Evolutionary conservation across 2,797 vertebrate species (phyloP).

Genomic region (Martes flavigula): DNA sequence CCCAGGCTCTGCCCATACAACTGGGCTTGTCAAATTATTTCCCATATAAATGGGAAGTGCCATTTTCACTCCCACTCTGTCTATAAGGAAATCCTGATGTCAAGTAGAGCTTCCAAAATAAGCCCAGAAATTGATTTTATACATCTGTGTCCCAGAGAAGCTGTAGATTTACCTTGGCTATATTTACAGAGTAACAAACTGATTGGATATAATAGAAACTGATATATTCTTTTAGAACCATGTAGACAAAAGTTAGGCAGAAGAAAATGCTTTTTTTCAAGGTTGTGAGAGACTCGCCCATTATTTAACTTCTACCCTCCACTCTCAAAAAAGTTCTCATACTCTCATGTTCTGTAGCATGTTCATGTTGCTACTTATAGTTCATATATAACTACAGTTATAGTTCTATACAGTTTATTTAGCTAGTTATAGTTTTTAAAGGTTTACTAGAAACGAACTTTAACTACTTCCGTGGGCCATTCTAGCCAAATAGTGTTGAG

Average conservation of each 20-base stretch:
- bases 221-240: background rate
- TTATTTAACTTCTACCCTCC: background rate
- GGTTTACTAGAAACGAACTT: background rate
- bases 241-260: background rate
- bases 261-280: background rate
- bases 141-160: background rate
- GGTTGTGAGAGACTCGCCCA: background rate
- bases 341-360: background rate
- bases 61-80: background rate
- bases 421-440: background rate
- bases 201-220: conserved; percentile 1
- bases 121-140: background rate
- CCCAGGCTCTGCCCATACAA: background rate
- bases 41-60: background rate
- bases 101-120: background rate
- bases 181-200: background rate
- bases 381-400: background rate
- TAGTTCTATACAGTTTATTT: background rate
- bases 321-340: background rate
- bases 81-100: background rate
- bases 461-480: background rate
- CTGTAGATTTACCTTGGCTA: background rate
- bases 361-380: background rate
- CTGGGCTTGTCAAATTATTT: background rate
- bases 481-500: background rate